phyloP scores from a whole-genome alignment of 2,113 vertebrate genomes.

The Nothobranchius furzeri region DNA sequence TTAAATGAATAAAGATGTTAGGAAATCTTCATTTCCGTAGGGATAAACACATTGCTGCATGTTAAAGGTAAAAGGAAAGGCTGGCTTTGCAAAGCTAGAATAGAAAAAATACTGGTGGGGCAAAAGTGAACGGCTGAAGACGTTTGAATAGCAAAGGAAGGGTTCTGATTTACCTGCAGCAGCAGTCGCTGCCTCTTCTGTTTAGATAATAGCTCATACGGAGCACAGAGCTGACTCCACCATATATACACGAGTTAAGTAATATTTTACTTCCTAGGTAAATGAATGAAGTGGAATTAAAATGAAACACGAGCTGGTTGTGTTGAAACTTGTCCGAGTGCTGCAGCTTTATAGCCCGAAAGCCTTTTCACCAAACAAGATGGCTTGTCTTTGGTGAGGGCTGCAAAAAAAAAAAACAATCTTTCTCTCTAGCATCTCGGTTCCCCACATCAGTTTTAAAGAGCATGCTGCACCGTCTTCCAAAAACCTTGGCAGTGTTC shows the following conservation, averaged over 20 bases:
- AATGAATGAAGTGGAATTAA: constrained; percentile 32
- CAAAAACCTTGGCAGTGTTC: constrained; percentile 46
- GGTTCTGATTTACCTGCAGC: constrained; percentile 63
- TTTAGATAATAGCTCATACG: constrained; percentile 68
- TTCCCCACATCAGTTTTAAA: constrained; percentile 64
- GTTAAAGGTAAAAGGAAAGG: constrained; percentile 52
- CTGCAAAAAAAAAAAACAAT: constrained; percentile 1
- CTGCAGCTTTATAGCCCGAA: constrained; percentile 47
- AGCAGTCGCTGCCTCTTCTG: constrained; percentile 70
- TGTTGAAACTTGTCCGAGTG: neutral
- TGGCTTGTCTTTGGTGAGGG: constrained; percentile 37
- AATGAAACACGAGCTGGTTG: constrained; percentile 22
- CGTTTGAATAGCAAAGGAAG: constrained; percentile 42
- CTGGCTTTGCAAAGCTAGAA: constrained; percentile 55
- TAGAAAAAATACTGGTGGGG: constrained; percentile 42
- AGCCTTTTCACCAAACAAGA: constrained; percentile 27
- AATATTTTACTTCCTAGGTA: constrained; percentile 57
- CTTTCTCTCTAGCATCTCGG: constrained; percentile 38
- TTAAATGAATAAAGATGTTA: constrained; percentile 74
- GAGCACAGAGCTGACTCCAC: constrained; percentile 47
- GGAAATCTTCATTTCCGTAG: constrained; percentile 65
- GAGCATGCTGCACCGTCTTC: constrained; percentile 50
- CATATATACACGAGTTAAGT: constrained; percentile 63
- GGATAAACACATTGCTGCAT: constrained; percentile 64
- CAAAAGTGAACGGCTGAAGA: constrained; percentile 53